A percentile compares a stretch with the other conserved stretches of the same genome.
Conservation (phyloP, 2,797 vertebrate genomes). For the Tauraco hartlaubi region DNA sequence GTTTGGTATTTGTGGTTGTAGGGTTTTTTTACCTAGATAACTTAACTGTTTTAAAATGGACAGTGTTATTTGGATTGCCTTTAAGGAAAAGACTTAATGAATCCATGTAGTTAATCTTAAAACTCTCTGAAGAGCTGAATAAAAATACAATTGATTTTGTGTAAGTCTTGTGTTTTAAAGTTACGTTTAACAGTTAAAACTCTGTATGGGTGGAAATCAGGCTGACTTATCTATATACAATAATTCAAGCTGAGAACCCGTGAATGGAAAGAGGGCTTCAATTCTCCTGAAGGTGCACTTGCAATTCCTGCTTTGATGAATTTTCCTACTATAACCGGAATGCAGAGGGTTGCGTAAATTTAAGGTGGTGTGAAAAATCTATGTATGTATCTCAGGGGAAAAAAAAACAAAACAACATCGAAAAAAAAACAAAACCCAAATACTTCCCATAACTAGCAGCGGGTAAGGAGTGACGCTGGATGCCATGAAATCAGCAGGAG, state of each 20-base stretch:
- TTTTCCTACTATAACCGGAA: not conserved
- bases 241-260: not conserved
- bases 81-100: not conserved
- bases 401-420: not conserved
- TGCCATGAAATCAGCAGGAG: not conserved
- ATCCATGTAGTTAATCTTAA: not conserved
- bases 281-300: not conserved
- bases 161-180: not conserved
- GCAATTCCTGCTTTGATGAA: not conserved
- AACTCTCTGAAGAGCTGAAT: slow-evolving; percentile 29
- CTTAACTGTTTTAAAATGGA: not conserved
- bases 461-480: not conserved
- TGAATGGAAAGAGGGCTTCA: not conserved
- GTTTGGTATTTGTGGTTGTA: not conserved
- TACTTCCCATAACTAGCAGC: not conserved
- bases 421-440: rapidly evolving
- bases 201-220: not conserved
- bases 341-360: not conserved
- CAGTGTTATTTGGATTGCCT: not conserved
- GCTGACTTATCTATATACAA: not conserved
- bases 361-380: not conserved
- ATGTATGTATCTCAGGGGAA: rapidly evolving
- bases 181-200: not conserved
- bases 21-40: not conserved
- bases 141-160: not conserved